Evolutionary conservation across 2,888 invertebrate genomes (phyloP).

Genomic region (Temnothorax ravouxi): DNA sequence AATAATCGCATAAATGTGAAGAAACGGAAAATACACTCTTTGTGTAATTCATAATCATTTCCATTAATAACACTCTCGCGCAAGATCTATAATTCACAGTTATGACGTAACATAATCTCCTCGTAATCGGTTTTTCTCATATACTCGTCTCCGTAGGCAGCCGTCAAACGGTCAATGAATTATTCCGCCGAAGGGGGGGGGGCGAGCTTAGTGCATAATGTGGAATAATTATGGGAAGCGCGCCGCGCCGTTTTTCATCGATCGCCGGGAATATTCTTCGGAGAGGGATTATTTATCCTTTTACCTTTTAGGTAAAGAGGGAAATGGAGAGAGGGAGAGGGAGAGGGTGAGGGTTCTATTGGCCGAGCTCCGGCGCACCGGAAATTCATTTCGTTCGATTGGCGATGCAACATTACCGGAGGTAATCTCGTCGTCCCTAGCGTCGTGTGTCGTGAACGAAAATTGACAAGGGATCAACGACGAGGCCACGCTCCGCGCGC

Average conservation of each 20-base stretch:
- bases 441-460: conserved; percentile 59
- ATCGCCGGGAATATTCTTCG: conserved; percentile 37
- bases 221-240: conserved; percentile 44
- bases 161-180: conserved; percentile 28
- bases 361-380: conserved; percentile 21
- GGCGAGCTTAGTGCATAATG: conserved; percentile 36
- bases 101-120: conserved; percentile 15
- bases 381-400: conserved; percentile 68
- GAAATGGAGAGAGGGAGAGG: not conserved
- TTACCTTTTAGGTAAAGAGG: not conserved
- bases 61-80: not conserved
- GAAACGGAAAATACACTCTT: not conserved
- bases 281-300: conserved; percentile 34
- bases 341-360: not conserved
- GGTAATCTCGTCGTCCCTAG: conserved; percentile 65
- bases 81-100: not conserved
- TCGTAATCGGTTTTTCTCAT: conserved; percentile 36
- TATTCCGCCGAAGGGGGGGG: not conserved
- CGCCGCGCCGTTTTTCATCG: conserved; percentile 33
- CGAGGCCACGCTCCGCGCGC: conserved; percentile 40
- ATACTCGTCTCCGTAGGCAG: not conserved
- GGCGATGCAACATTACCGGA: conserved; percentile 62
- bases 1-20: no score
- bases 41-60: not conserved
- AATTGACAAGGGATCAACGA: conserved; percentile 68